Evolutionary conservation across 2,888 invertebrate species (phyloP).

Genomic region (Leucania comma): DNA sequence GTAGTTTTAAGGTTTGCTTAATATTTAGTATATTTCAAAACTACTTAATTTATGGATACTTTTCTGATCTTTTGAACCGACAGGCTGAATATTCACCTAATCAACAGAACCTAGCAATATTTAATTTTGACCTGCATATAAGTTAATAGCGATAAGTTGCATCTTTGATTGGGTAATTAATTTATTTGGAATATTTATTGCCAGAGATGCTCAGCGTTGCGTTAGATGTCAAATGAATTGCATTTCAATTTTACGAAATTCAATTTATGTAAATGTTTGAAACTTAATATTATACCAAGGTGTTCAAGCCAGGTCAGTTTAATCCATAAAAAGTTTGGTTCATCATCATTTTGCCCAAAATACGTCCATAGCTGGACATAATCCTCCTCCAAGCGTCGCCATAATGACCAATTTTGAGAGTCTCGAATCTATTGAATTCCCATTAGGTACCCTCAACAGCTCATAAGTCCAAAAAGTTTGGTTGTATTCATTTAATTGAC

Average conservation of each 20-base stretch:
- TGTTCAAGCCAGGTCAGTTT: background rate
- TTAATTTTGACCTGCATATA: slow-evolving; percentile 20
- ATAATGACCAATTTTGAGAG: too few relatives aligned
- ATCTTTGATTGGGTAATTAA: background rate
- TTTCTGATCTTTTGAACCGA: slow-evolving; percentile 48
- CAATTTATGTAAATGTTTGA: background rate
- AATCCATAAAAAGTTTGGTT: background rate
- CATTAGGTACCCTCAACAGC: too few relatives aligned
- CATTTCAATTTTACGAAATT: background rate
- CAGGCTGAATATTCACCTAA: slow-evolving; percentile 6
- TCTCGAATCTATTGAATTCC: too few relatives aligned
- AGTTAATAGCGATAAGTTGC: background rate
- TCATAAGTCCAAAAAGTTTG: too few relatives aligned
- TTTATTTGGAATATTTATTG: background rate
- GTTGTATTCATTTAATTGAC: too few relatives aligned
- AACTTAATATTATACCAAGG: background rate
- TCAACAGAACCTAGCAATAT: background rate
- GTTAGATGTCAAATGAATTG: background rate
- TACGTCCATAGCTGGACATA: too few relatives aligned
- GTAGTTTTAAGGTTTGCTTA: slow-evolving; percentile 13
- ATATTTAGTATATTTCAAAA: background rate
- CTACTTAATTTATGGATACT: slow-evolving; percentile 22
- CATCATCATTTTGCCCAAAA: too few relatives aligned
- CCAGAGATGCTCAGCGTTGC: too few relatives aligned
- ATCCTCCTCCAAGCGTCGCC: too few relatives aligned